phyloP scores from a whole-genome alignment of 2,797 vertebrate species.

The Gorsachius magnificus region DNA sequence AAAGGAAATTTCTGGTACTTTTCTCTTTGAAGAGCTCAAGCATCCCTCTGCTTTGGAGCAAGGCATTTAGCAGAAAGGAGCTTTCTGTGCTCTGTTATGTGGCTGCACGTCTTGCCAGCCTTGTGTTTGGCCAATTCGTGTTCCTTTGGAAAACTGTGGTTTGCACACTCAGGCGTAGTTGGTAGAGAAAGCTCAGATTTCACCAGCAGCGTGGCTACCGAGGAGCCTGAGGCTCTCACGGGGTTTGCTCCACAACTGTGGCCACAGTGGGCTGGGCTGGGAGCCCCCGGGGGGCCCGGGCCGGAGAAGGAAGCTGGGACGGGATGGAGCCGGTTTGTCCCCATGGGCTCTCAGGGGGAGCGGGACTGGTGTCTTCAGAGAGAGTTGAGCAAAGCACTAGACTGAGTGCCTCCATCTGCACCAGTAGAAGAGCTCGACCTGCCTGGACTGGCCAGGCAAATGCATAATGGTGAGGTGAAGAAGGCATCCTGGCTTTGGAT shows the following conservation, averaged over 20 bases:
- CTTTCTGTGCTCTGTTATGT: neutral
- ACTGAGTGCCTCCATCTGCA: neutral
- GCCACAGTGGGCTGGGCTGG: neutral
- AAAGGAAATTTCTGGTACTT: conserved; percentile 36
- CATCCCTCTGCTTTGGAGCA: neutral
- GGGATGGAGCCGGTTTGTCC: neutral
- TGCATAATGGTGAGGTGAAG: neutral
- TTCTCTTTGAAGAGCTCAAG: conserved; percentile 27
- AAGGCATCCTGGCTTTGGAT: neutral
- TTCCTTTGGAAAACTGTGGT: neutral
- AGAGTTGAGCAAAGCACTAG: fast-evolving
- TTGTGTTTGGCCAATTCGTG: neutral
- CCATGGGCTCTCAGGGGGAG: too few species aligned
- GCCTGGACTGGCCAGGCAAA: neutral
- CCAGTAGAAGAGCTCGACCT: neutral
- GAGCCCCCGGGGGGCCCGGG: too few species aligned
- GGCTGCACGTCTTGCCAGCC: neutral
- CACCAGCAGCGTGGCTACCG: fast-evolving
- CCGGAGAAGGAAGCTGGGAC: neutral
- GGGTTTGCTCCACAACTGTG: neutral
- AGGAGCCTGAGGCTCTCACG: fast-evolving
- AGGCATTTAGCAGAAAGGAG: neutral
- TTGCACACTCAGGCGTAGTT: fast-evolving
- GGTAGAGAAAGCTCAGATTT: neutral
- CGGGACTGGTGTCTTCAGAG: neutral